Evolutionary conservation across 2,888 invertebrate genomes (phyloP).

Genomic region (Alentia gelatinosa): DNA sequence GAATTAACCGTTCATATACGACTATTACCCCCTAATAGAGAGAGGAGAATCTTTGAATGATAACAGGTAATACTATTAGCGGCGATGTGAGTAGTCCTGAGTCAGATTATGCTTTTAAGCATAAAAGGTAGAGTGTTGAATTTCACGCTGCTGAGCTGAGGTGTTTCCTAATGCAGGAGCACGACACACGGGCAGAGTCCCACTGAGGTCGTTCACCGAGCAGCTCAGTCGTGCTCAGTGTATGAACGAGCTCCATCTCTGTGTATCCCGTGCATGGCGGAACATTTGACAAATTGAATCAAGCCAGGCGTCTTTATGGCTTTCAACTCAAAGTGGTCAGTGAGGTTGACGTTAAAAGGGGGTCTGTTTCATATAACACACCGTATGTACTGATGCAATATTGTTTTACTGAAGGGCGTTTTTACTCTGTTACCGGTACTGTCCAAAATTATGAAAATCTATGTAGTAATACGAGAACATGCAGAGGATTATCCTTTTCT

Average conservation of each 20-base stretch:
- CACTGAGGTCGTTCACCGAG: not conserved
- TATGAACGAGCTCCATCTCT: not conserved
- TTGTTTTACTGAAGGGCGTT: too few relatives aligned
- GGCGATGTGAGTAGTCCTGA: not conserved
- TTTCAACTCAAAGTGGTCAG: too few relatives aligned
- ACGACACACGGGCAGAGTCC: not conserved
- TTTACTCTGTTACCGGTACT: too few relatives aligned
- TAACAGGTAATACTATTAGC: not conserved
- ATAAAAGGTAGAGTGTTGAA: not conserved
- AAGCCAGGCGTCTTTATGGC: too few relatives aligned
- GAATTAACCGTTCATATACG: not conserved
- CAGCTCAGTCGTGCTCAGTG: not conserved
- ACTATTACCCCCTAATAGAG: not conserved
- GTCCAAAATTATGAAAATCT: too few relatives aligned
- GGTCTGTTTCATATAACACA: too few relatives aligned
- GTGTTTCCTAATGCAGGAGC: not conserved
- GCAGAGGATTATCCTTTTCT: too few relatives aligned
- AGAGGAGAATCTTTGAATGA: not conserved
- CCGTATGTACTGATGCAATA: too few relatives aligned
- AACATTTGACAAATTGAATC: not conserved
- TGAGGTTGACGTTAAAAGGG: too few relatives aligned
- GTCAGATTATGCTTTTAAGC: constrained; percentile 1
- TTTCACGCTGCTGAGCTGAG: not conserved
- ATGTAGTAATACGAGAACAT: too few relatives aligned
- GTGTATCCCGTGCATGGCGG: not conserved